A percentile compares a stretch with the other conserved stretches of the same genome.
Evolutionary conservation across 2,797 vertebrate genomes (phyloP).

Genomic region (Gallirallus australis): DNA sequence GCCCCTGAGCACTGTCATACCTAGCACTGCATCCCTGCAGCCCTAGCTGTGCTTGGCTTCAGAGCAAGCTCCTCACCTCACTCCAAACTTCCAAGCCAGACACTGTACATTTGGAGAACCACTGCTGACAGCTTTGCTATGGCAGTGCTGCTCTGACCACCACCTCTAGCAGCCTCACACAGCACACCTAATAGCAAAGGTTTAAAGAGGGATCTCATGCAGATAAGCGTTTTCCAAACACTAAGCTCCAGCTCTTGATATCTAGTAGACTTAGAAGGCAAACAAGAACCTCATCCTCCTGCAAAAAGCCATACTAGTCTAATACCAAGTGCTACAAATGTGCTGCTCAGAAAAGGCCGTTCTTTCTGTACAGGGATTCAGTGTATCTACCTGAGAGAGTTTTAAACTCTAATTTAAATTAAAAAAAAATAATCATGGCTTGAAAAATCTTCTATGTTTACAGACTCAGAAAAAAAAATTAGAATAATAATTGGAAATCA

Average conservation of each 20-base stretch:
- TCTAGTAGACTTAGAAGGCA: neutral
- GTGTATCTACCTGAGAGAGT: neutral
- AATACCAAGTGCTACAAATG: neutral
- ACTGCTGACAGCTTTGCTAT: neutral
- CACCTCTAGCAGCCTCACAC: neutral
- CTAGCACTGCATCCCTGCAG: neutral
- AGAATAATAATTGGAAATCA: neutral
- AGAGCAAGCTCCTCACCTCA: accelerated
- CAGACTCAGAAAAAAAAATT: neutral
- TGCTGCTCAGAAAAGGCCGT: neutral
- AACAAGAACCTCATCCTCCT: neutral
- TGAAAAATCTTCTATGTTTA: neutral
- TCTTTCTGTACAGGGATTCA: neutral
- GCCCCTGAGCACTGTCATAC: neutral
- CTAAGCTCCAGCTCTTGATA: neutral
- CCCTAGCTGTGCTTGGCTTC: neutral
- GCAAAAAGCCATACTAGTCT: neutral
- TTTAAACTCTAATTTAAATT: neutral
- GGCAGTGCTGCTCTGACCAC: neutral
- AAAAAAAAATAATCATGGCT: neutral
- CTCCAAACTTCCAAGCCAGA: neutral
- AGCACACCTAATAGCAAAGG: neutral
- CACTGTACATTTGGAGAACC: neutral
- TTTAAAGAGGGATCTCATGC: neutral
- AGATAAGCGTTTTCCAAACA: neutral